These are phyloP conservation scores for Cichlasoma orientale DNA, from an alignment of 2,797 vertebrate genomes.

Conservation along the genomic window DNA sequence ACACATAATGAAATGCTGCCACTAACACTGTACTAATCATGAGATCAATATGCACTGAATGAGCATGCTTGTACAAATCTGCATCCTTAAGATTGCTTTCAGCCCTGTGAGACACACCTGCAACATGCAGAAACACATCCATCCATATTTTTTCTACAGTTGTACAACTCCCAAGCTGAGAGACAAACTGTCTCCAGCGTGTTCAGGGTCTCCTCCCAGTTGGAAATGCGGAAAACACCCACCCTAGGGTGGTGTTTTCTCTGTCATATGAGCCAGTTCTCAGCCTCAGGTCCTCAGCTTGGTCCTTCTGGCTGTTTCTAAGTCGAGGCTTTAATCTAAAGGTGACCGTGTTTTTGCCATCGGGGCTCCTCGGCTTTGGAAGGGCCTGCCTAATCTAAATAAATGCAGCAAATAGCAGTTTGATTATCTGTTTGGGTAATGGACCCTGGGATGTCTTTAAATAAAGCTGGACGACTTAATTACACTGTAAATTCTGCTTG, in stretches of 20 bases:
- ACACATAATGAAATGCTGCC: conserved; percentile 46
- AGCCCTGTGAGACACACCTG: neutral
- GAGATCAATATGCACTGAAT: conserved; percentile 22
- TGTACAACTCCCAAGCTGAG: too few species aligned
- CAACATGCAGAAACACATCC: neutral
- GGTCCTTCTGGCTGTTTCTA: neutral
- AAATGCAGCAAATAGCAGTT: neutral
- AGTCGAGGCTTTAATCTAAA: neutral
- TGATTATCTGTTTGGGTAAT: neutral
- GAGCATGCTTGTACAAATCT: neutral
- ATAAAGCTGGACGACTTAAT: neutral
- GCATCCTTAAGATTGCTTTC: neutral
- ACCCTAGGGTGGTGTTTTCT: neutral
- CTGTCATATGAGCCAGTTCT: neutral
- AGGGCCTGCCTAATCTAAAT: neutral
- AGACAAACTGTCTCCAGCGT: neutral
- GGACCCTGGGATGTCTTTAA: neutral
- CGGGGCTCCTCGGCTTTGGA: neutral
- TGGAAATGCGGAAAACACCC: neutral
- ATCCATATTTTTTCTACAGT: too few species aligned
- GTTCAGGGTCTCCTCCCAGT: neutral
- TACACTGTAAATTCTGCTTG: neutral
- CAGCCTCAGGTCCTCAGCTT: neutral
- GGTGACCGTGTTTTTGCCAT: neutral
- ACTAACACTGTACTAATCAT: conserved; percentile 39